Conservation (phyloP, 2,797 vertebrate genomes). For the Acrocephalus scirpaceus region DNA sequence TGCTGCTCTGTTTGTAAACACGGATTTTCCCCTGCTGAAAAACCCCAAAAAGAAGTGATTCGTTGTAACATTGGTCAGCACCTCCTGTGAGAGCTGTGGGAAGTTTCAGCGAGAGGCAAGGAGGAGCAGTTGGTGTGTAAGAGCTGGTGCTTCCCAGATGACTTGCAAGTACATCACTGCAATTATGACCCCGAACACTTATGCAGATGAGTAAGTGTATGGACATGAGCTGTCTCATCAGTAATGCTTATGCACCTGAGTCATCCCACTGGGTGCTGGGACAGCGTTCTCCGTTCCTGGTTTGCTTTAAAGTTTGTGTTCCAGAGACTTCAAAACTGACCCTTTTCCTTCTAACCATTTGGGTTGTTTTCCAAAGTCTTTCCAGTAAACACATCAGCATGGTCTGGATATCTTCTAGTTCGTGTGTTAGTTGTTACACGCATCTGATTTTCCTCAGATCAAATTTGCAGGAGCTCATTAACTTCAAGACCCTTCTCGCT, state of each 20-base stretch:
- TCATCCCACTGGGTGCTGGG: conserved; percentile 5
- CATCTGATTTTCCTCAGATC: background rate
- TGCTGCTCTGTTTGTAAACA: background rate
- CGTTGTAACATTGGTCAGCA: background rate
- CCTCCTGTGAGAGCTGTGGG: background rate
- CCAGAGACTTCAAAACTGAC: background rate
- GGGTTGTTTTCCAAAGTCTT: background rate
- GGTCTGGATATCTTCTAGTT: background rate
- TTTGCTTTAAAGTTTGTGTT: background rate
- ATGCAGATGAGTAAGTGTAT: conserved; percentile 34
- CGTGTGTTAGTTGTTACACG: background rate
- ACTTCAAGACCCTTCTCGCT: background rate
- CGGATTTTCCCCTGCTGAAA: background rate
- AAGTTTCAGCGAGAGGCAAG: background rate
- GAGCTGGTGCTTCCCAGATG: conserved; percentile 9
- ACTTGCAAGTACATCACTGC: conserved; percentile 29
- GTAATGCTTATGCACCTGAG: conserved; percentile 13
- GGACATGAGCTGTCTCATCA: conserved; percentile 49
- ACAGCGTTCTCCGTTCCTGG: background rate
- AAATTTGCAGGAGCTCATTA: background rate
- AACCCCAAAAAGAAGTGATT: background rate
- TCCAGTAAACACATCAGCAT: background rate
- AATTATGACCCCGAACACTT: conserved; percentile 51
- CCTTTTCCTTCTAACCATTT: background rate
- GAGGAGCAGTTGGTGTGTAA: background rate